phyloP scores from a whole-genome alignment of 1,140 invertebrate genomes.

The Camponotus floridanus region DNA sequence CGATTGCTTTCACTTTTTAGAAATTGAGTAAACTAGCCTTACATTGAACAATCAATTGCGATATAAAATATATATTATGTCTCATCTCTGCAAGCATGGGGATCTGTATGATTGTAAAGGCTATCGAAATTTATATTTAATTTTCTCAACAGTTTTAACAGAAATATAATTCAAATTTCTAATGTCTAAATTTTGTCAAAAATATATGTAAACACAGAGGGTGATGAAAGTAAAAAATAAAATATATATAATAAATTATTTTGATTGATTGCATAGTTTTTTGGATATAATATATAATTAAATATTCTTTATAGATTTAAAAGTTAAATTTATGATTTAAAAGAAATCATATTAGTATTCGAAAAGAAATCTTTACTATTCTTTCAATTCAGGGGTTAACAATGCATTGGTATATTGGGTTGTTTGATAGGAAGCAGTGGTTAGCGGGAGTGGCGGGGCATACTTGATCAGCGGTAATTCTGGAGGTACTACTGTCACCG shows the following conservation, averaged over 20 bases:
- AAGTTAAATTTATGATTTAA: slow-evolving; percentile 1
- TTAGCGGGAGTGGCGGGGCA: slow-evolving; percentile 88
- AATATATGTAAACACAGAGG: background rate
- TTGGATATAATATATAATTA: background rate
- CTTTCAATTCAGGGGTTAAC: slow-evolving; percentile 75
- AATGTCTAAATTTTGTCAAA: slow-evolving; percentile 8
- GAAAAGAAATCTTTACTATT: background rate
- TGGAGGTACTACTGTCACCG: slow-evolving; percentile 87
- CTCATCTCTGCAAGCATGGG: slow-evolving; percentile 62
- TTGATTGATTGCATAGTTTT: background rate
- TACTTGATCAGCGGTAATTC: slow-evolving; percentile 89
- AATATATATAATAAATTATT: background rate
- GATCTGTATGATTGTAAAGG: slow-evolving; percentile 59
- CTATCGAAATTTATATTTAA: slow-evolving; percentile 18
- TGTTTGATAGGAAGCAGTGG: slow-evolving; percentile 85
- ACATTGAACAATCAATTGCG: slow-evolving; percentile 39
- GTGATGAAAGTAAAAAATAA: background rate
- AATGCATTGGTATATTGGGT: slow-evolving; percentile 85
- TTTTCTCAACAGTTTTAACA: slow-evolving; percentile 6
- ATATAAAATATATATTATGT: slow-evolving; percentile 27
- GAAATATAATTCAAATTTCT: background rate
- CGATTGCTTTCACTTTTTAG: slow-evolving; percentile 55
- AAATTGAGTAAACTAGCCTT: slow-evolving; percentile 35
- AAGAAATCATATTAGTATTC: slow-evolving; percentile 21
- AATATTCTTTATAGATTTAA: slow-evolving; percentile 20